These are phyloP conservation scores for Pogonocherus hispidulus DNA, from an alignment of 2,888 invertebrate genomes.

Conservation along the genomic window DNA sequence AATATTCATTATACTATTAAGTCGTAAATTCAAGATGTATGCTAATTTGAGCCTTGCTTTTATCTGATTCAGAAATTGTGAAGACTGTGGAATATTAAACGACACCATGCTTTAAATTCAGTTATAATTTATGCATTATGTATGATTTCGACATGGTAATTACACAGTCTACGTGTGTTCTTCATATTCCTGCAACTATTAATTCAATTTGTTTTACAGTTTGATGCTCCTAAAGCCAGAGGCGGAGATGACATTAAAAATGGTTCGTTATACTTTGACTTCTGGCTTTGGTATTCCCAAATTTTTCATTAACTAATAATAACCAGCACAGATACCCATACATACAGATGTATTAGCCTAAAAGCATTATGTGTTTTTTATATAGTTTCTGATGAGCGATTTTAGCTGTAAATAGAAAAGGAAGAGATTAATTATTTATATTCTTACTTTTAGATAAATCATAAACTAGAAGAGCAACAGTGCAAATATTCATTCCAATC, in stretches of 20 bases:
- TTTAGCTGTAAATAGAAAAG: too few species aligned
- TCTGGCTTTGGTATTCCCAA: too few species aligned
- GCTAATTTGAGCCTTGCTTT: slow-evolving; percentile 33
- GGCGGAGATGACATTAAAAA: neutral
- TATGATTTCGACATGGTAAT: slow-evolving; percentile 29
- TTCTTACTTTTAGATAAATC: too few species aligned
- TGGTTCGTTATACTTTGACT: neutral
- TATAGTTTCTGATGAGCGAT: too few species aligned
- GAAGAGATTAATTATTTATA: too few species aligned
- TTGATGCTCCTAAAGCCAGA: slow-evolving; percentile 10
- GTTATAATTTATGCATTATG: slow-evolving; percentile 34
- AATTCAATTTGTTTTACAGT: slow-evolving; percentile 36
- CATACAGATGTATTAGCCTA: too few species aligned
- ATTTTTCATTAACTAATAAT: too few species aligned
- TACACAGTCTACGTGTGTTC: slow-evolving; percentile 31
- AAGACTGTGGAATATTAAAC: slow-evolving; percentile 38
- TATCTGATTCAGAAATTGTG: slow-evolving; percentile 32
- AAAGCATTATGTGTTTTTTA: too few species aligned
- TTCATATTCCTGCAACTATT: slow-evolving; percentile 26
- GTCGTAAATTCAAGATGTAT: slow-evolving; percentile 30
- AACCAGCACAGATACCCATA: too few species aligned
- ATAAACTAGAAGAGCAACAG: too few species aligned
- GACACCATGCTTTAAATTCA: slow-evolving; percentile 35
- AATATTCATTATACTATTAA: slow-evolving; percentile 34
- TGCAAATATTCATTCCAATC: too few species aligned